phyloP scores from a whole-genome alignment of 2,888 invertebrate genomes.

The Abscondita cerata region DNA sequence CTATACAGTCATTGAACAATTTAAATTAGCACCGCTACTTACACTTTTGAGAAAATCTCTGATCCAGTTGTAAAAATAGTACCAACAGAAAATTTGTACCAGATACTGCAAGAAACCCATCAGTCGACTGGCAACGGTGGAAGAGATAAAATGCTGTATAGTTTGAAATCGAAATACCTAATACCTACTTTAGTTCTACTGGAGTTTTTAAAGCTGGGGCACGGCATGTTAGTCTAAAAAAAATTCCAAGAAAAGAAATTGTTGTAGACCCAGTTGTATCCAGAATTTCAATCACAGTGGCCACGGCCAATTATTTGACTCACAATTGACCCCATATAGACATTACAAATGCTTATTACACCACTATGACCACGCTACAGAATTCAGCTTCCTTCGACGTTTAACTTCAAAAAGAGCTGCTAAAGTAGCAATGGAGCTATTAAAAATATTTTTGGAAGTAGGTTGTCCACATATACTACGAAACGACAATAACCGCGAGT shows the following conservation, averaged over 20 bases:
- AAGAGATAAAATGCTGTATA: conserved; percentile 36
- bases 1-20: no score
- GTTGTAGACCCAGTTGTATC: conserved; percentile 31
- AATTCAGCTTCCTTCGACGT: no score
- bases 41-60: no score
- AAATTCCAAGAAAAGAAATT: conserved; percentile 27
- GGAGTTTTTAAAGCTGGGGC: conserved; percentile 32
- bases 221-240: conserved; percentile 29
- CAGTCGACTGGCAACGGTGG: conserved; percentile 34
- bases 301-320: conserved; percentile 31
- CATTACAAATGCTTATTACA: conserved; percentile 12
- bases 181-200: conserved; percentile 26
- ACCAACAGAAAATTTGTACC: no score
- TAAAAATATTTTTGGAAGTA: conserved; percentile 30
- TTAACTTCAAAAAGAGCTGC: conserved; percentile 27
- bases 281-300: conserved; percentile 27
- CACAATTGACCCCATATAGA: conserved; percentile 25
- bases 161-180: no score
- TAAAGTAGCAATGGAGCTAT: conserved; percentile 28
- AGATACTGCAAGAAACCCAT: conserved; percentile 20
- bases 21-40: no score
- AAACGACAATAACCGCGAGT: conserved; percentile 18
- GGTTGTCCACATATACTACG: conserved; percentile 15
- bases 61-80: no score
- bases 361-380: no score